Evolutionary conservation across 2,797 vertebrate species (phyloP).

Genomic region (Loriculus beryllinus): DNA sequence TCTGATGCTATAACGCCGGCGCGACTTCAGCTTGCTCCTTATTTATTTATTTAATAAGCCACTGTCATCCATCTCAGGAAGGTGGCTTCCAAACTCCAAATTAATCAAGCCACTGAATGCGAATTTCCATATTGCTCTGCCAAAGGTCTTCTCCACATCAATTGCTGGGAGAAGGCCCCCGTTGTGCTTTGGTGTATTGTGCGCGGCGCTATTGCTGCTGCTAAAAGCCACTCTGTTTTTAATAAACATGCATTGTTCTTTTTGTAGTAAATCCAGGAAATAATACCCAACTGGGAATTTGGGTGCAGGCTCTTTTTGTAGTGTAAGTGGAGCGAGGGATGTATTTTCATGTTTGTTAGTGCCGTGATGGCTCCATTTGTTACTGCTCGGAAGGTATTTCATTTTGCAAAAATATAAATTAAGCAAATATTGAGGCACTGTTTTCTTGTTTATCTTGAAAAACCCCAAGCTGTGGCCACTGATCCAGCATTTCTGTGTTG

Average conservation of each 20-base stretch:
- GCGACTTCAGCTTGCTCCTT: constrained; percentile 57
- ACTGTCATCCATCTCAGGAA: constrained; percentile 69
- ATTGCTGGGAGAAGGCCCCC: constrained; percentile 61
- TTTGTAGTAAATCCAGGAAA: constrained; percentile 67
- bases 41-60: constrained; percentile 69
- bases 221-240: constrained; percentile 72
- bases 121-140: constrained; percentile 70
- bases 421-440: background rate
- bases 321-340: background rate
- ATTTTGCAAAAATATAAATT: constrained; percentile 3
- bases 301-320: constrained; percentile 44
- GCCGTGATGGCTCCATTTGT: constrained; percentile 28
- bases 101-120: constrained; percentile 68
- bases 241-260: constrained; percentile 69
- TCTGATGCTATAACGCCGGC: constrained; percentile 59
- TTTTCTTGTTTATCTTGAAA: background rate
- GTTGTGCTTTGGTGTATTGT: constrained; percentile 70
- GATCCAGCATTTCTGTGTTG: background rate
- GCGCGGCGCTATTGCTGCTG: constrained; percentile 31
- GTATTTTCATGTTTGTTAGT: constrained; percentile 36
- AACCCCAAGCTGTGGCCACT: background rate
- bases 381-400: background rate
- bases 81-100: constrained; percentile 70
- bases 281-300: constrained; percentile 63
- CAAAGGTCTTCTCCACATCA: constrained; percentile 70